A percentile compares a stretch with the other conserved stretches of the same genome.
Evolutionary conservation across 2,797 vertebrate species (phyloP).

Genomic region (Nyctibius grandis): DNA sequence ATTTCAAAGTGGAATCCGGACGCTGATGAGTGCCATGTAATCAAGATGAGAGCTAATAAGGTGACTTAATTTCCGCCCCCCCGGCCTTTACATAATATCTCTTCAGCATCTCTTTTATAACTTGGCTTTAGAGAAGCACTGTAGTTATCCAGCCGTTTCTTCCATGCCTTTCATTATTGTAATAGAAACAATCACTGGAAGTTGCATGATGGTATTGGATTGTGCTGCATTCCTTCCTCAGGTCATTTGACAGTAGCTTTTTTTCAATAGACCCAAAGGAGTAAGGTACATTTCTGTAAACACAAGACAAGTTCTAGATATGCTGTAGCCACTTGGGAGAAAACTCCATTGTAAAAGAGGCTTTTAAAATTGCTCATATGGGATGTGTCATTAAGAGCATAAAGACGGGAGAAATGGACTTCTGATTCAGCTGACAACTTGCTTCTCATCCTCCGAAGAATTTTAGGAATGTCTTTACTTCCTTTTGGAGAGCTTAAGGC

Average conservation of each 20-base stretch:
- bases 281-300: constrained; percentile 56
- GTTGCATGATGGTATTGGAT: constrained; percentile 37
- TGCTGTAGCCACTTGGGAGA: constrained; percentile 8
- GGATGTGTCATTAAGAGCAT: constrained; percentile 21
- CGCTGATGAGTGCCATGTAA: background rate
- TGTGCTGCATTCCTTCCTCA: constrained; percentile 55
- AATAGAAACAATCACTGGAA: constrained; percentile 63
- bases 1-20: background rate
- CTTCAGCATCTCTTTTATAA: constrained; percentile 27
- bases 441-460: constrained; percentile 53
- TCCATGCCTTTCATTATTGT: constrained; percentile 20
- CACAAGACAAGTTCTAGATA: constrained; percentile 4
- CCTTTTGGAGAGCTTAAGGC: constrained; percentile 42
- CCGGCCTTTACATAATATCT: background rate
- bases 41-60: constrained; percentile 1
- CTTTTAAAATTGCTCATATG: constrained; percentile 32
- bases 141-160: background rate
- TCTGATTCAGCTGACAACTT: constrained; percentile 31
- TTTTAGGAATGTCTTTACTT: constrained; percentile 68
- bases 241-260: constrained; percentile 30
- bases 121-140: constrained; percentile 21
- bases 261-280: constrained; percentile 38
- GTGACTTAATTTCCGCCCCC: background rate
- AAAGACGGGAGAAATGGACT: constrained; percentile 27
- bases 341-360: constrained; percentile 26